phyloP scores from a whole-genome alignment of 2,113 vertebrate genomes.

The Pangasianodon gigas region DNA sequence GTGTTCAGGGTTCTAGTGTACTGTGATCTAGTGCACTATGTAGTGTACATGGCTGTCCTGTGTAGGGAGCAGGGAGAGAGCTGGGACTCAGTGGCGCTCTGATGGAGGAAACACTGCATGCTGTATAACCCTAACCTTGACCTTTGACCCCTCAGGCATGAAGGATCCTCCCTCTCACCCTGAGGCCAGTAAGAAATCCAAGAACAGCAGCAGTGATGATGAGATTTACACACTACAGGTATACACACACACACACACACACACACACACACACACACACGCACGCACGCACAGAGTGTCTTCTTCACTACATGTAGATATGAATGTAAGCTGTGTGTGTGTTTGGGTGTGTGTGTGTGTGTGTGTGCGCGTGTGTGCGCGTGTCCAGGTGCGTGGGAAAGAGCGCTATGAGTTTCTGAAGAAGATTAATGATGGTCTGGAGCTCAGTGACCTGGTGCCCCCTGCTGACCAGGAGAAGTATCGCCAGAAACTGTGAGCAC shows the following conservation, averaged over 20 bases:
- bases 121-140: background rate
- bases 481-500: constrained; percentile 56
- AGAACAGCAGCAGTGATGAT: constrained; percentile 52
- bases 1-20: no score
- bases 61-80: background rate
- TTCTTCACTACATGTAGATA: background rate
- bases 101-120: background rate
- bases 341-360: constrained; percentile 29
- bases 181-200: constrained; percentile 56
- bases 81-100: background rate
- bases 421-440: constrained; percentile 68
- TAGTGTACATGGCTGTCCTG: background rate
- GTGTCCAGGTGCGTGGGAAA: constrained; percentile 62
- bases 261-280: background rate
- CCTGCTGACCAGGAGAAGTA: constrained; percentile 59
- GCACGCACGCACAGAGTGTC: background rate
- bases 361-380: background rate
- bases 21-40: background rate
- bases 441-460: constrained; percentile 63
- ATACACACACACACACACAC: background rate
- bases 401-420: constrained; percentile 66
- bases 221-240: constrained; percentile 62
- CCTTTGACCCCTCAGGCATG: constrained; percentile 35
- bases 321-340: background rate
- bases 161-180: constrained; percentile 46